Base-by-base conservation (phyloP, 2,113 vertebrate genomes). In the Apus apus region DNA sequence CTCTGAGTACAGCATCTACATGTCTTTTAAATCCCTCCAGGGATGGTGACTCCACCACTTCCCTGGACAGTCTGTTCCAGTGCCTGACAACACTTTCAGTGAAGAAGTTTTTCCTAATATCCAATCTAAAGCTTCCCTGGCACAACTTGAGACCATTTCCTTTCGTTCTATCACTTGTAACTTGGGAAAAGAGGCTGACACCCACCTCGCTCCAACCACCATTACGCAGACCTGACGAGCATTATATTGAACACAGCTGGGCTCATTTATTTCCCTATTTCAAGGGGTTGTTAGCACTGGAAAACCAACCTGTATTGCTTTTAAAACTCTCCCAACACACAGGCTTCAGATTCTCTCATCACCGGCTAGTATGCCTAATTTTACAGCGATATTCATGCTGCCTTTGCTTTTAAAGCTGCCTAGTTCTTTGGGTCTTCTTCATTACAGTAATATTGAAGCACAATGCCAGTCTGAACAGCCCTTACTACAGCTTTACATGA, bases 241-340 rank as follows among this genome's bases (percentile, higher is more conserved):
- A 60, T 87, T 66, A 62, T 45, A 81, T 7, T 89, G 60, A 91
- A n/a, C 73, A 85, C 83, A 90, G 95, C 60, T 84, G 57, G 68
- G 21, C 48, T 86, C 48, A 77, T 34, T 84, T 83, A 66, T 64
- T 65, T 87, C 78, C 91, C 66, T 53, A 5, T 72, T 89, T 66
- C 58, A 58, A 53, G 62, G 20, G 15, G 38, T 20, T 60, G 77
- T 81, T 68, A 95, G 57, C 67, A 43, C 71, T 89, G 89, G 85
- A 95, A 97, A 96, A 77, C 11, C 53, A 61, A 75, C 77, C 88
- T 71, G 61, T 36, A 20, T 48, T 62, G 64, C 79, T 96, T 94
- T 95, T 71, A 84, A 85, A 94, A 56, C n/a, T 66, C 60, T 77
- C 90, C 30, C 43, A 86, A 51, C 43, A 62, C 3, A 36, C 9